Evolutionary conservation across 2,113 vertebrate species (phyloP), one percentile per base, ranked within the genome.

Genomic region (Actenoides lindsayi): DNA sequence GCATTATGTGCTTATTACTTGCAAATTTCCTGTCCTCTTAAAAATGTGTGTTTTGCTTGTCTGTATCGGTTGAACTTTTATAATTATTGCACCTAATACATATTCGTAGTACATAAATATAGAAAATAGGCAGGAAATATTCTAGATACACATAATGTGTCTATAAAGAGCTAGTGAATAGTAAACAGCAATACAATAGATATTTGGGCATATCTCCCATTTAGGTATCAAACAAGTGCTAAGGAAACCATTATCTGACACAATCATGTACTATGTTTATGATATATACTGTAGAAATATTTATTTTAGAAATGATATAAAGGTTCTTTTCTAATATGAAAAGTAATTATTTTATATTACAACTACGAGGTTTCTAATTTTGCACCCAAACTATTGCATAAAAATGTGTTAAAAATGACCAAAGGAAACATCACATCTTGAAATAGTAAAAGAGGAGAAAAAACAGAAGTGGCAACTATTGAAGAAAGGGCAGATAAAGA

Each of bases 401-500:
- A 87, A 83, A 81, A 77, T 13, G 18, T 4, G 2, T 71, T 30
- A 70, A 78, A 92, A 95, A 83, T 68, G 20, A 82, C 69, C 69
- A 87, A 71, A 75, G 48, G 60, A 95, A 89, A 91, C 90, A 62
- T 87, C 80, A 92, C 41, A 41, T 71, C 67, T 46, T 59, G n/a
- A 92, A 90, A 67, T 16, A 59, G 31, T 68, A 51, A 37, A 70
- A 68, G 17, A 65, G 8, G 5, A 21, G 3, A 5, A 28, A 77
- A 85, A 86, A 1, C 3, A 79, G 21, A 83, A 56, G 39, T 70
- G 51, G 42, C 48, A 89, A 42, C 69, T 68, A 15, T 27, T 56
- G 56, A 89, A 83, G 80, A 92, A 94, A 91, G 69, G 69, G 46
- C 64, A 94, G 56, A 81, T 60, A 81, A 89, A 91, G 27, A 84